Evolutionary conservation across 2,113 vertebrate genomes (phyloP).

Genomic region (Alethe castanea): DNA sequence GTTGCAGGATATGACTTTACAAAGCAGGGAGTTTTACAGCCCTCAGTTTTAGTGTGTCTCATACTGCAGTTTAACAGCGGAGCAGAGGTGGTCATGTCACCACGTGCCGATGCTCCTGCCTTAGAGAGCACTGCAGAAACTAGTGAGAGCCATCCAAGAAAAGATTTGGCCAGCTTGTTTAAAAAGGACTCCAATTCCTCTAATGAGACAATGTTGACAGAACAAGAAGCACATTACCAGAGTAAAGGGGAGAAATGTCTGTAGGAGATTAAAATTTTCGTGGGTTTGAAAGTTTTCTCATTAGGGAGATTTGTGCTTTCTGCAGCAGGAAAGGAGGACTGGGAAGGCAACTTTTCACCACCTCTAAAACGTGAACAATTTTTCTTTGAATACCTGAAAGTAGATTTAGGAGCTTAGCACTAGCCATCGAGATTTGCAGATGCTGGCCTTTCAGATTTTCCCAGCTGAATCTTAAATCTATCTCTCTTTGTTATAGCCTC

Average conservation of each 20-base stretch:
- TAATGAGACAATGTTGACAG: neutral
- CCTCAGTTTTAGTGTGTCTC: neutral
- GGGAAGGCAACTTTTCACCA: neutral
- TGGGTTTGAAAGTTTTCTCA: neutral
- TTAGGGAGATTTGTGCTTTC: neutral
- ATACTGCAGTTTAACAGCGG: neutral
- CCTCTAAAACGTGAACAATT: neutral
- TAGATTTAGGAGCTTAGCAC: neutral
- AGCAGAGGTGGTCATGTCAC: neutral
- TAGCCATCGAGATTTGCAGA: neutral
- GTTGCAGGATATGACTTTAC: neutral
- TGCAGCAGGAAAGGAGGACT: neutral
- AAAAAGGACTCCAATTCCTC: neutral
- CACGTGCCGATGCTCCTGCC: neutral
- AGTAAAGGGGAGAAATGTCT: neutral
- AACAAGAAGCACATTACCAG: neutral
- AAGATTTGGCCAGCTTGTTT: neutral
- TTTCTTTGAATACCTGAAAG: neutral
- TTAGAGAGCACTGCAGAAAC: neutral
- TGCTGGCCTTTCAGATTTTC: neutral
- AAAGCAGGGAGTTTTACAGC: neutral
- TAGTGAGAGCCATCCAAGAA: neutral
- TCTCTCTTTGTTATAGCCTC: conserved; percentile 10
- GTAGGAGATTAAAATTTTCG: neutral
- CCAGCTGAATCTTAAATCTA: conserved; percentile 6